Conservation (phyloP, 1,140 invertebrate genomes). For the Hylyphantes graminicola region DNA sequence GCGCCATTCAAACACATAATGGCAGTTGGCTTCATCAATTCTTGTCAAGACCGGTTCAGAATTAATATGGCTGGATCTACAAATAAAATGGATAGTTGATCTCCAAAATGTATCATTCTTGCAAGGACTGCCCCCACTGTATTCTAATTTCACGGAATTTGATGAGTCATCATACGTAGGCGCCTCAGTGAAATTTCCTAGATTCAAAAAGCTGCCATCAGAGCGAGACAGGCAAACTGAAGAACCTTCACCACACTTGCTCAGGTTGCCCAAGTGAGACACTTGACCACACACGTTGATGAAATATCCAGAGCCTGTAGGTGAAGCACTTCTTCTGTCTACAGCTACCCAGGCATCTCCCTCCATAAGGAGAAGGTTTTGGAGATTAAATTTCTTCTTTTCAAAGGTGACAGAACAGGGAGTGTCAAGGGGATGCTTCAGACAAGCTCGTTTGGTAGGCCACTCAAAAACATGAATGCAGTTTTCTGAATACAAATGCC, state of each 20-base stretch:
- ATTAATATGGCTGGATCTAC: slow-evolving; percentile 63
- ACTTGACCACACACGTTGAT: slow-evolving; percentile 60
- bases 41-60: slow-evolving; percentile 29
- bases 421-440: slow-evolving; percentile 42
- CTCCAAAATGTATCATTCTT: slow-evolving; percentile 15
- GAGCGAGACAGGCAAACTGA: slow-evolving; percentile 51
- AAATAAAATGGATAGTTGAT: slow-evolving; percentile 60
- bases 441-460: slow-evolving; percentile 53
- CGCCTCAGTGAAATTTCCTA: slow-evolving; percentile 58
- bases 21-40: slow-evolving; percentile 64
- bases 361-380: slow-evolving; percentile 16
- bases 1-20: slow-evolving; percentile 67
- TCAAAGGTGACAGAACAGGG: slow-evolving; percentile 24
- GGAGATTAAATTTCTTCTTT: slow-evolving; percentile 23
- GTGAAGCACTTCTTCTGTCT: slow-evolving; percentile 18
- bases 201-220: slow-evolving; percentile 40
- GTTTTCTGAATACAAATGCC: slow-evolving; percentile 44
- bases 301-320: slow-evolving; percentile 23
- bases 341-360: slow-evolving; percentile 48
- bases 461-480: slow-evolving; percentile 61
- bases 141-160: slow-evolving; percentile 46
- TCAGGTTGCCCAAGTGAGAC: slow-evolving; percentile 4
- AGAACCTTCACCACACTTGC: slow-evolving; percentile 31
- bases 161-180: slow-evolving; percentile 42
- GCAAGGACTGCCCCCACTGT: slow-evolving; percentile 54